phyloP scores from a whole-genome alignment of 1,140 invertebrate genomes.

The Pinna nobilis region DNA sequence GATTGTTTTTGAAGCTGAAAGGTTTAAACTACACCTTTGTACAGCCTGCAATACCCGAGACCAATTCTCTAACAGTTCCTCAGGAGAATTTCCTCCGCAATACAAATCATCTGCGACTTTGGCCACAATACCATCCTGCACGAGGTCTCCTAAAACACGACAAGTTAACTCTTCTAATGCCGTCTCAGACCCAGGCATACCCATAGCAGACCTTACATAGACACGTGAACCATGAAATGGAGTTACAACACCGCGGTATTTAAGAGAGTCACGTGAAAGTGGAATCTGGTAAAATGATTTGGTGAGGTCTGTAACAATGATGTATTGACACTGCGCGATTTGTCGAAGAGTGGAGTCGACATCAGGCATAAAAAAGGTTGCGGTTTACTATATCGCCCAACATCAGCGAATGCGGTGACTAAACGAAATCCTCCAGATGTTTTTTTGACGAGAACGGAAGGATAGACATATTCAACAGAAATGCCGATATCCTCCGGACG shows the following conservation, averaged over 20 bases:
- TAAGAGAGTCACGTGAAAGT: no score
- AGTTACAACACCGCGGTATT: no score
- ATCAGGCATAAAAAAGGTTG: no score
- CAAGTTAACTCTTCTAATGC: slow-evolving; percentile 36
- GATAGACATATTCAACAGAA: slow-evolving; percentile 32
- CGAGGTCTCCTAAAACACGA: slow-evolving; percentile 31
- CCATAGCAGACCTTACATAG: slow-evolving; percentile 25
- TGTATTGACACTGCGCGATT: no score
- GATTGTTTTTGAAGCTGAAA: slow-evolving; percentile 26
- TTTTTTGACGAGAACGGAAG: no score
- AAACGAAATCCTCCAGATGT: no score
- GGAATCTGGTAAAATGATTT: no score
- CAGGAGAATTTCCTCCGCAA: slow-evolving; percentile 22
- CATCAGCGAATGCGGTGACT: no score
- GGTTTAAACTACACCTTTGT: not conserved
- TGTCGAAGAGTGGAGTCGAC: no score
- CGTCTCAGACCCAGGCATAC: slow-evolving; percentile 39
- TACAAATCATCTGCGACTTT: slow-evolving; percentile 28
- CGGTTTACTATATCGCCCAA: no score
- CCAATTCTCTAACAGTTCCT: slow-evolving; percentile 13
- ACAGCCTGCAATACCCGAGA: slow-evolving; percentile 6
- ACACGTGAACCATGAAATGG: no score
- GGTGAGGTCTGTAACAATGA: no score
- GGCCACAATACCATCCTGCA: slow-evolving; percentile 24
- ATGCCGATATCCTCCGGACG: slow-evolving; percentile 12